phyloP scores from a whole-genome alignment of 2,888 invertebrate species.

The Arge pagana region DNA sequence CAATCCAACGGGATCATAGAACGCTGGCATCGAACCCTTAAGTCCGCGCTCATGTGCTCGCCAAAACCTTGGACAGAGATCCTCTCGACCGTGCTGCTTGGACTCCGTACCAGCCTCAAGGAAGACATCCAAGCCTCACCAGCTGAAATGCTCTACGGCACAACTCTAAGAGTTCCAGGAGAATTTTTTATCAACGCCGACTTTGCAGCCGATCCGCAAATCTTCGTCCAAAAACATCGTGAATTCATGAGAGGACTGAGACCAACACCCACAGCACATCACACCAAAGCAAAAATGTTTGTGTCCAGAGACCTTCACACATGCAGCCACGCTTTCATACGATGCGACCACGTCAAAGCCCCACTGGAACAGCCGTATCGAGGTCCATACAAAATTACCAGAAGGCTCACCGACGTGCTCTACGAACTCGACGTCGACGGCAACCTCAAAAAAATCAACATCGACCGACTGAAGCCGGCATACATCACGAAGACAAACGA shows the following conservation, averaged over 20 bases:
- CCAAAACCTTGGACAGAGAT: slow-evolving; percentile 6
- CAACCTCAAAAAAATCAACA: slow-evolving; percentile 7
- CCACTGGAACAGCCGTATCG: slow-evolving; percentile 27
- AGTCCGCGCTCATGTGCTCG: slow-evolving; percentile 25
- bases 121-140: background rate
- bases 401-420: slow-evolving; percentile 8
- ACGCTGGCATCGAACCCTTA: slow-evolving; percentile 24
- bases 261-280: slow-evolving; percentile 25
- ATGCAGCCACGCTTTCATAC: slow-evolving; percentile 24
- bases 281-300: slow-evolving; percentile 17
- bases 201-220: slow-evolving; percentile 4
- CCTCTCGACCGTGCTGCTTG: background rate
- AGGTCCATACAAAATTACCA: slow-evolving; percentile 23
- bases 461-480: slow-evolving; percentile 24
- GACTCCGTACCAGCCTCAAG: background rate
- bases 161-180: background rate
- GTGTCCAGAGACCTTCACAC: slow-evolving; percentile 12
- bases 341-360: slow-evolving; percentile 22
- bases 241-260: slow-evolving; percentile 10
- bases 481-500: too few species aligned
- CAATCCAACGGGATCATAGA: slow-evolving; percentile 37
- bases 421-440: slow-evolving; percentile 24
- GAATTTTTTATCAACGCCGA: slow-evolving; percentile 3
- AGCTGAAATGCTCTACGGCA: background rate
- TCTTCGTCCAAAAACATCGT: slow-evolving; percentile 11